phyloP scores from a whole-genome alignment of 2,113 vertebrate species.

The Camelus bactrianus region DNA sequence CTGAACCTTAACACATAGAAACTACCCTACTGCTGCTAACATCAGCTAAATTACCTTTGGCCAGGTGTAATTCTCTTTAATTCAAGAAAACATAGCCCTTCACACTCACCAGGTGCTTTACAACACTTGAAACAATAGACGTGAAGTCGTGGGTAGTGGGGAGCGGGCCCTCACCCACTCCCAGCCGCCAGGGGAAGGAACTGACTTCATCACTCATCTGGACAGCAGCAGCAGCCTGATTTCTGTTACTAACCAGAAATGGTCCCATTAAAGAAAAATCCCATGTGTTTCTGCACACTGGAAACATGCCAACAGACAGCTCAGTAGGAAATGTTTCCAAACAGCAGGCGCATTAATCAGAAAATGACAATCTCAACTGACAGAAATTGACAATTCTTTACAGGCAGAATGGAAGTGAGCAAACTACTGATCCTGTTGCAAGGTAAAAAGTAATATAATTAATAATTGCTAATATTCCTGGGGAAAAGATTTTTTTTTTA shows the following conservation, averaged over 20 bases:
- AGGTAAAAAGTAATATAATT: not conserved
- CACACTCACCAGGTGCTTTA: not conserved
- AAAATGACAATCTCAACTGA: not conserved
- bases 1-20: not conserved
- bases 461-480: not conserved
- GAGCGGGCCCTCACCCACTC: not conserved
- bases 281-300: not conserved
- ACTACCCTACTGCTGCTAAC: not conserved
- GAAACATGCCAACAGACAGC: not conserved
- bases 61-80: not conserved
- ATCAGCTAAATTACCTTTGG: not conserved
- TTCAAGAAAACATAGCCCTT: not conserved
- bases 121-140: not conserved
- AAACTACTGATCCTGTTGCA: not conserved
- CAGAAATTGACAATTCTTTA: not conserved
- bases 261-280: constrained; percentile 55
- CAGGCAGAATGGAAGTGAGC: not conserved
- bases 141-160: not conserved
- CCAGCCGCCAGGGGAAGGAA: not conserved
- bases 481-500: not conserved
- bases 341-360: not conserved
- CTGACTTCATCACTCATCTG: not conserved
- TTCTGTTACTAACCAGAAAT: constrained; percentile 41
- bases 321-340: not conserved
- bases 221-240: not conserved